Percentiles rank a stretch among this genome's conserved stretches.
These are phyloP conservation scores for Ia io DNA, from an alignment of 2,113 vertebrate genomes.

Conservation along the genomic window DNA sequence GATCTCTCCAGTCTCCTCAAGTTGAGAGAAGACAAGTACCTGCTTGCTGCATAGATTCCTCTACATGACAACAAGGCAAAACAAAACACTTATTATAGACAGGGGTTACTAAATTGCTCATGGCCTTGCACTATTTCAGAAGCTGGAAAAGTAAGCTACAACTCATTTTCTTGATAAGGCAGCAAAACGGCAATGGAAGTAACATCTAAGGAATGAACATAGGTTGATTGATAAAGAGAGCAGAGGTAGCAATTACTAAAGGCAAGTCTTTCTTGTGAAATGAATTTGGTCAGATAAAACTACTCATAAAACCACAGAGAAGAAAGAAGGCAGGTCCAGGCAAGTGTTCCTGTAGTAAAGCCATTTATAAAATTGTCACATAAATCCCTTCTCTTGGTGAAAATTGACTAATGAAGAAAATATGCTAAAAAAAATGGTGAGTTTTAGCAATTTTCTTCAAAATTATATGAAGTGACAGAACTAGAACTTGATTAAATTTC, in stretches of 20 bases:
- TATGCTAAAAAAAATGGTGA: neutral
- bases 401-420: constrained; percentile 5
- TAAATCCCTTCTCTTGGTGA: neutral
- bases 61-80: neutral
- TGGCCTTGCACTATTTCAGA: neutral
- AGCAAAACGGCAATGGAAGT: neutral
- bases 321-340: neutral
- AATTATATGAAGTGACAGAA: neutral
- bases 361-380: neutral
- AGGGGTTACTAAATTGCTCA: constrained; percentile 5
- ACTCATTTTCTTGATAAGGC: constrained; percentile 20
- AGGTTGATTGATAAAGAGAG: neutral
- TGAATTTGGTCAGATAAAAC: constrained; percentile 46
- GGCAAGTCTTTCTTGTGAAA: neutral
- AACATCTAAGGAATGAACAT: neutral
- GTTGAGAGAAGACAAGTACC: constrained; percentile 40
- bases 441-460: neutral
- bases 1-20: constrained; percentile 10
- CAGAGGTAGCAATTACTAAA: constrained; percentile 14
- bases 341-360: neutral
- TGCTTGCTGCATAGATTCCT: constrained; percentile 46
- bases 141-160: neutral
- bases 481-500: neutral
- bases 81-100: constrained; percentile 9
- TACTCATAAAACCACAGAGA: constrained; percentile 19